Conservation (phyloP, 2,888 invertebrate species). For the Lycocerus yunnanus region DNA sequence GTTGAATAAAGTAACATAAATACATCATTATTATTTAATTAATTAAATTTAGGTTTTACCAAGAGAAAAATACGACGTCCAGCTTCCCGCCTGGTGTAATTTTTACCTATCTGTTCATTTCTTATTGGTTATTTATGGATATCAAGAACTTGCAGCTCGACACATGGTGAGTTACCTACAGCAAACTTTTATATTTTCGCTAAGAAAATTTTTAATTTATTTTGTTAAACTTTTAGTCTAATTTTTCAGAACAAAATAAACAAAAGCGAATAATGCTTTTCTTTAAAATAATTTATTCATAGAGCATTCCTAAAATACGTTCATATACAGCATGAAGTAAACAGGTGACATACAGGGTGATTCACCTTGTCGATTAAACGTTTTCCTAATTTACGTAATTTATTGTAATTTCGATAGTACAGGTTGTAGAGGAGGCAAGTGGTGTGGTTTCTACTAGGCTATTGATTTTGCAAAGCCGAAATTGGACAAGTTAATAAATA, state of each 20-base stretch:
- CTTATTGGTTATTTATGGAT: slow-evolving; percentile 66
- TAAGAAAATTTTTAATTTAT: background rate
- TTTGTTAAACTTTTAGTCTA: background rate
- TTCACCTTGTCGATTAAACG: no score
- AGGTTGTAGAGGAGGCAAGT: background rate
- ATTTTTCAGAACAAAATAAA: background rate
- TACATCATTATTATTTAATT: background rate
- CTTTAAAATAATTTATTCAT: background rate
- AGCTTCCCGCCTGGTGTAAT: slow-evolving; percentile 69
- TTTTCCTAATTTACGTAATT: no score
- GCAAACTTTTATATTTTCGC: background rate
- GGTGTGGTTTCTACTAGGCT: no score
- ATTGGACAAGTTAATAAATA: background rate
- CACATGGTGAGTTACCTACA: slow-evolving; percentile 63
- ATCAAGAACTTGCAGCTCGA: slow-evolving; percentile 66
- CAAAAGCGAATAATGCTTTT: background rate
- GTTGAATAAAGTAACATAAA: slow-evolving; percentile 59
- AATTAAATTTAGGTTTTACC: slow-evolving; percentile 60
- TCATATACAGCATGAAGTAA: no score
- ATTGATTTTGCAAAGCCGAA: no score
- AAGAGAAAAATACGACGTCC: slow-evolving; percentile 70
- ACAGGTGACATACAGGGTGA: no score
- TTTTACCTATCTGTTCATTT: slow-evolving; percentile 71
- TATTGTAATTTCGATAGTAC: background rate
- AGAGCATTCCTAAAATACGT: background rate